A percentile compares a stretch with the other conserved stretches of the same genome.
These are phyloP conservation scores for Chymomyza procnemis DNA, from an alignment of 2,888 invertebrate genomes.

Conservation along the genomic window DNA sequence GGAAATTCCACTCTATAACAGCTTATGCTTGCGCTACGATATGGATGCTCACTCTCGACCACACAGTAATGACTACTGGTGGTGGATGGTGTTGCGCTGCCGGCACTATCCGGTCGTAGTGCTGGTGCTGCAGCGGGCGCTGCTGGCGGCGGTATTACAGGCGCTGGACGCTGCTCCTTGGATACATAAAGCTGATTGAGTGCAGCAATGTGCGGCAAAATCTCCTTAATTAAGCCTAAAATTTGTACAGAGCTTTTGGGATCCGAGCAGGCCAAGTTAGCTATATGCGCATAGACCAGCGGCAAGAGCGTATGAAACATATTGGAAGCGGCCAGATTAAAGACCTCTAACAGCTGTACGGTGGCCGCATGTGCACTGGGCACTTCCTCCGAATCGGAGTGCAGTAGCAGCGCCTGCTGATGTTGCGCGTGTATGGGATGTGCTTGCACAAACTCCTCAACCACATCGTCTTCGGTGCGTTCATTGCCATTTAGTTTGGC, in stretches of 20 bases:
- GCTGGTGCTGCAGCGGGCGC: constrained; percentile 17
- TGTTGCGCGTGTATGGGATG: constrained; percentile 24
- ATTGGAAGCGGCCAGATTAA: constrained; percentile 77
- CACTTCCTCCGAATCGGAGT: constrained; percentile 76
- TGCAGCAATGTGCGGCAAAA: constrained; percentile 92
- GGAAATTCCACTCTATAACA: constrained; percentile 94
- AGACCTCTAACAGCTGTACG: constrained; percentile 76
- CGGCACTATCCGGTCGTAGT: constrained; percentile 8
- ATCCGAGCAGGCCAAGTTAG: constrained; percentile 87
- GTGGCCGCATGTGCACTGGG: constrained; percentile 65
- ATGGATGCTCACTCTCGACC: constrained; percentile 98
- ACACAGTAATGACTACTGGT: constrained; percentile 93
- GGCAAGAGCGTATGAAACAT: constrained; percentile 89
- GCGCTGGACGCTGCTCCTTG: constrained; percentile 70
- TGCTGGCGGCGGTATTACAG: constrained; percentile 70
- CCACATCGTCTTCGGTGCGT: constrained; percentile 73
- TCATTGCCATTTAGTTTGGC: constrained; percentile 78
- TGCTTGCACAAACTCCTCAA: constrained; percentile 52
- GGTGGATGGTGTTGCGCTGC: constrained; percentile 78
- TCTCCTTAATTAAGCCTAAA: constrained; percentile 90
- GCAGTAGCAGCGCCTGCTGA: constrained; percentile 37
- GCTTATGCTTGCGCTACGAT: constrained; percentile 91
- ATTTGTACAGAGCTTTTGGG: constrained; percentile 93
- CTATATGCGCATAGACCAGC: constrained; percentile 89
- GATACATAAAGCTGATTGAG: constrained; percentile 84